Conservation (phyloP, 2,888 invertebrate genomes). For the Buathra laborator region DNA sequence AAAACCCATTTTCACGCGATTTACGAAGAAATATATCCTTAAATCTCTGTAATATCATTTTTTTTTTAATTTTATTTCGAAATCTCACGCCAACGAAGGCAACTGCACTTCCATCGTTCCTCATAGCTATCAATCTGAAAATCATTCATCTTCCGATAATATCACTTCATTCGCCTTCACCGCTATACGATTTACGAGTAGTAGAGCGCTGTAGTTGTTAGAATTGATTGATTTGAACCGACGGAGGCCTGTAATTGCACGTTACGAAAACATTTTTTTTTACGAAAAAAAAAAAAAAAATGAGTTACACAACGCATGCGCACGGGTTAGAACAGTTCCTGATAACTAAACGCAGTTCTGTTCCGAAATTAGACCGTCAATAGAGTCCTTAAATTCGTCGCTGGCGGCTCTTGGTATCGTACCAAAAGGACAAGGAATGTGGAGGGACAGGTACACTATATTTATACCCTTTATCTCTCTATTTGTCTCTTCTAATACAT, state of each 20-base stretch:
- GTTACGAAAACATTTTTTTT: conserved; percentile 25
- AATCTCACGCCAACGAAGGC: conserved; percentile 54
- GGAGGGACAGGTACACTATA: conserved; percentile 86
- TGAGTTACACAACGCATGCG: conserved; percentile 76
- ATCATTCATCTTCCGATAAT: conserved; percentile 60
- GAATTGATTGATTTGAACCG: conserved; percentile 65
- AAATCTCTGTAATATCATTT: neutral
- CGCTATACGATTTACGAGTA: conserved; percentile 61
- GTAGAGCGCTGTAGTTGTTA: conserved; percentile 72
- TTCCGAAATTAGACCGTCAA: conserved; percentile 84
- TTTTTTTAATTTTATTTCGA: conserved; percentile 40
- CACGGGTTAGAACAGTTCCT: conserved; percentile 78
- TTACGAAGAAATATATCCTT: conserved; percentile 11
- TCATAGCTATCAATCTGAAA: conserved; percentile 21
- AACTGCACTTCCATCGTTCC: conserved; percentile 49
- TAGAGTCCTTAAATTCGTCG: conserved; percentile 84
- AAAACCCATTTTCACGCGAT: conserved; percentile 12
- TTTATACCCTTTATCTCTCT: conserved; percentile 75
- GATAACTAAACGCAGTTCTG: conserved; percentile 83
- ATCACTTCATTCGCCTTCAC: conserved; percentile 70
- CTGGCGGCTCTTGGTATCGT: conserved; percentile 85
- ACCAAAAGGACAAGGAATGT: conserved; percentile 85
- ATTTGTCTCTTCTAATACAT: conserved; percentile 66
- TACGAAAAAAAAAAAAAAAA: conserved; percentile 48
- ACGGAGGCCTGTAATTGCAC: conserved; percentile 65